Base-by-base conservation (phyloP, 2,113 vertebrate species). In the Oophaga pumilio region DNA sequence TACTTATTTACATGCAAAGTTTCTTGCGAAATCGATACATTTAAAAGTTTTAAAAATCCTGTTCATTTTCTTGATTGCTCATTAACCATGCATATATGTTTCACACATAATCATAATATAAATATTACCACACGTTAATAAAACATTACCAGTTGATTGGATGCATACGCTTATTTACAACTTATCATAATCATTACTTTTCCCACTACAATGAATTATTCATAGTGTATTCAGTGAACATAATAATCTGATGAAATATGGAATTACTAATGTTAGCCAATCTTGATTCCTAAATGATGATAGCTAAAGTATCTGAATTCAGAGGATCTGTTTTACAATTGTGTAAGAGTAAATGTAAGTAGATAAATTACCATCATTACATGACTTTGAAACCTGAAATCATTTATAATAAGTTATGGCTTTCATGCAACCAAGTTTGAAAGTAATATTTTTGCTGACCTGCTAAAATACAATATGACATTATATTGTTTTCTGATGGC, bases 201-300 rank as follows among this genome's bases (percentile, higher is more conserved):
- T 83, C 84, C 86, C 88, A 90, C 88, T 82, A 64, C 5, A 90
- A 60, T 91, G 87, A 85, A 91, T 91, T 92, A 92, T 93, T 93
- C 90, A 91, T 91, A 69, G 89, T 78, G 24, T 87, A 76, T 86
- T 43, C 79, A 74, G 56, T 59, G 71, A 73, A 8, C 89, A 89
- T 90, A 49, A 59, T 82, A 86, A 68, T 69, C 49, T 50, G 85
- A 78, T 66, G 57, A 56, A 77, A 77, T 62, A 85, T 85, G 49
- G 73, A 77, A 26, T 77, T 60, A 64, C 73, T 77, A 77, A 86
- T 26, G 22, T 50, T 76, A 71, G 33, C 68, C 82, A 69, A 84
- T 76, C 71, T 79, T 76, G 24, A n/a, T 86, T 79, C 62, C 64
- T 86, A 52, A 86, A 86, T n/a, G 57, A 33, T 69, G 43, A 68